phyloP scores from a whole-genome alignment of 92 coral and sea anemone species.

The Parazoanthus swiftii region DNA sequence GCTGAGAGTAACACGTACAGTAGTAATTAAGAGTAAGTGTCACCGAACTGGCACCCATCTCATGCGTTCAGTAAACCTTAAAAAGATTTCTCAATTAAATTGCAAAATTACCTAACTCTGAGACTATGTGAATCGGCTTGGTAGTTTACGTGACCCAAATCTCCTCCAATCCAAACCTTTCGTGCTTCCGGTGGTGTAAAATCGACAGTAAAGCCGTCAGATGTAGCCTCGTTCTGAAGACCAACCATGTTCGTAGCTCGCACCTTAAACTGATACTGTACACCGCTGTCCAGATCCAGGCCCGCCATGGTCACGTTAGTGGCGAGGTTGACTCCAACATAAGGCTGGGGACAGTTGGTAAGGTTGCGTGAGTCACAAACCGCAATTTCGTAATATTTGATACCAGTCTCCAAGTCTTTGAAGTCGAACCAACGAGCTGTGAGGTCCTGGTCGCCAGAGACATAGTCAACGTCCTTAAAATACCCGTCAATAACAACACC shows the following conservation, averaged over 20 bases:
- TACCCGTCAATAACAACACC: constrained; percentile 76
- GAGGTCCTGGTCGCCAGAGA: constrained; percentile 65
- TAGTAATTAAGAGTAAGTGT: no score
- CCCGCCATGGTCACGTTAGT: constrained; percentile 70
- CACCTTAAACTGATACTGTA: constrained; percentile 64
- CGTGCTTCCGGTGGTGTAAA: constrained; percentile 71
- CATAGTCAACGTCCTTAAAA: constrained; percentile 62
- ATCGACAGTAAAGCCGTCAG: constrained; percentile 81
- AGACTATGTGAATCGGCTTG: constrained; percentile 54
- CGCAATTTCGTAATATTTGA: constrained; percentile 67
- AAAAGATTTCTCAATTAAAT: background rate
- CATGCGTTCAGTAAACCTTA: no score
- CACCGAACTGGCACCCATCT: no score
- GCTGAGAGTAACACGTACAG: no score
- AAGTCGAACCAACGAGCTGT: constrained; percentile 75
- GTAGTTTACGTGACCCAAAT: constrained; percentile 24
- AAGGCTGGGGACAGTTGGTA: constrained; percentile 76
- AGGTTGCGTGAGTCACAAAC: constrained; percentile 74
- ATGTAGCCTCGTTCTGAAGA: constrained; percentile 61
- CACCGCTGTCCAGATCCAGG: constrained; percentile 76
- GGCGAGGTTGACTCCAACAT: constrained; percentile 58
- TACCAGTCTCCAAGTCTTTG: constrained; percentile 77
- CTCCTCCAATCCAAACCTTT: constrained; percentile 54
- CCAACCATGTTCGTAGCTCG: constrained; percentile 81
- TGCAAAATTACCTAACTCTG: constrained; percentile 41